Percentiles rank a stretch among this genome's conserved stretches.
Conservation (phyloP, 2,797 vertebrate species). For the Falco biarmicus region DNA sequence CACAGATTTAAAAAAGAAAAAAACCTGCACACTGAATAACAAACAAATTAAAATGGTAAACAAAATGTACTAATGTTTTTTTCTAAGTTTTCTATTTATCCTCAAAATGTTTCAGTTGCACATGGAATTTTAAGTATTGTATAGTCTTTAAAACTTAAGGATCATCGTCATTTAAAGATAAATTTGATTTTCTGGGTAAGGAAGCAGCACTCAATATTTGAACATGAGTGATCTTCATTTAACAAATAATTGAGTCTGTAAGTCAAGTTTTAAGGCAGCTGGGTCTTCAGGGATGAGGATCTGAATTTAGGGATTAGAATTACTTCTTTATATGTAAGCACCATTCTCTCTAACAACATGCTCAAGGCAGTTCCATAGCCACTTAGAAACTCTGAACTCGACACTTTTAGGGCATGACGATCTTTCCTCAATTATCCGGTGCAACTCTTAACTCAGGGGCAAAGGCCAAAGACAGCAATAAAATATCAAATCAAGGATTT, state of each 20-base stretch:
- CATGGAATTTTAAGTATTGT: neutral
- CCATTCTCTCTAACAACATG: neutral
- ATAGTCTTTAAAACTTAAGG: neutral
- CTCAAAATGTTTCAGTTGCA: neutral
- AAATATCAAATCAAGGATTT: neutral
- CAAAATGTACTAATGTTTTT: neutral
- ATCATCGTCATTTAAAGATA: neutral
- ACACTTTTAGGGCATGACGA: neutral
- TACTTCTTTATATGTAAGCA: neutral
- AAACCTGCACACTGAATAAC: neutral
- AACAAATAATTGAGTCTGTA: slow-evolving; percentile 10
- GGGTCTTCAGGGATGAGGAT: neutral
- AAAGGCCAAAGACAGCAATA: neutral
- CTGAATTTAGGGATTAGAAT: neutral
- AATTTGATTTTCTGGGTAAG: neutral
- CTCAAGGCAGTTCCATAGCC: neutral
- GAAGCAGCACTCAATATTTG: neutral
- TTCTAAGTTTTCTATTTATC: neutral
- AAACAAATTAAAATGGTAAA: neutral
- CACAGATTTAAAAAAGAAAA: neutral
- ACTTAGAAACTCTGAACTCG: neutral
- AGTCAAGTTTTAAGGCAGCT: neutral
- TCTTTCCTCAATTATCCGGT: neutral
- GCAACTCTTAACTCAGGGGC: neutral
- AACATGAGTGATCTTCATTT: slow-evolving; percentile 10